phyloP scores from a whole-genome alignment of 2,797 vertebrate species.

The Karalla daura region DNA sequence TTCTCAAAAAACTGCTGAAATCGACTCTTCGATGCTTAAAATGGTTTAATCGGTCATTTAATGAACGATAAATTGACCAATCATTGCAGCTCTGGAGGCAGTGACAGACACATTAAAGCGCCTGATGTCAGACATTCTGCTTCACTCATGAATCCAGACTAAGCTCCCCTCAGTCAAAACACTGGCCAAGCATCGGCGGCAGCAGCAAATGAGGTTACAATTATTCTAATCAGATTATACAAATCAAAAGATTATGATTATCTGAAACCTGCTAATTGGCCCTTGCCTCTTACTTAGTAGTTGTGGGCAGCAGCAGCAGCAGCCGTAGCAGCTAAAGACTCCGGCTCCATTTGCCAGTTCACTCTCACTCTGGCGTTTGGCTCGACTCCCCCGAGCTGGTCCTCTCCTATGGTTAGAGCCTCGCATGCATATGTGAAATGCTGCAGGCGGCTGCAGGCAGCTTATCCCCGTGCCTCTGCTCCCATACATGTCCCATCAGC shows the following conservation, averaged over 20 bases:
- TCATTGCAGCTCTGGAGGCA: too few relatives aligned
- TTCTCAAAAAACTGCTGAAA: too few relatives aligned
- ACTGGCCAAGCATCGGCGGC: slow-evolving; percentile 47
- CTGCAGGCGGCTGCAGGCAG: slow-evolving; percentile 69
- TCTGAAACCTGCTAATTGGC: slow-evolving; percentile 82
- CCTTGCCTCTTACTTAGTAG: slow-evolving; percentile 63
- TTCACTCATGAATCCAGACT: slow-evolving; percentile 34
- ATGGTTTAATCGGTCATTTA: too few relatives aligned
- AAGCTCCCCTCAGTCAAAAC: slow-evolving; percentile 41
- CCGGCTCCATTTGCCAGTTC: slow-evolving; percentile 54
- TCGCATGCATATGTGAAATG: slow-evolving; percentile 56
- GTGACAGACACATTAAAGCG: slow-evolving; percentile 16
- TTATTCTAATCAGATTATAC: slow-evolving; percentile 80
- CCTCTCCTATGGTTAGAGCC: slow-evolving; percentile 69
- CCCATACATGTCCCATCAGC: slow-evolving; percentile 73
- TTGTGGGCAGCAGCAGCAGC: slow-evolving; percentile 48
- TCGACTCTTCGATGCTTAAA: too few relatives aligned
- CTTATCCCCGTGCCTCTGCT: slow-evolving; percentile 74
- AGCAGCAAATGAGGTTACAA: slow-evolving; percentile 70
- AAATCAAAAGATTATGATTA: slow-evolving; percentile 82
- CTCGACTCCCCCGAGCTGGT: slow-evolving; percentile 64
- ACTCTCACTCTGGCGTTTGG: slow-evolving; percentile 67
- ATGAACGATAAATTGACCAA: too few relatives aligned
- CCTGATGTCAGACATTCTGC: slow-evolving; percentile 39
- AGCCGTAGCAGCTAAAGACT: slow-evolving; percentile 38